A percentile compares a stretch with the other conserved stretches of the same genome.
Conservation (phyloP, 2,113 vertebrate genomes). For the Peromyscus maniculatus region DNA sequence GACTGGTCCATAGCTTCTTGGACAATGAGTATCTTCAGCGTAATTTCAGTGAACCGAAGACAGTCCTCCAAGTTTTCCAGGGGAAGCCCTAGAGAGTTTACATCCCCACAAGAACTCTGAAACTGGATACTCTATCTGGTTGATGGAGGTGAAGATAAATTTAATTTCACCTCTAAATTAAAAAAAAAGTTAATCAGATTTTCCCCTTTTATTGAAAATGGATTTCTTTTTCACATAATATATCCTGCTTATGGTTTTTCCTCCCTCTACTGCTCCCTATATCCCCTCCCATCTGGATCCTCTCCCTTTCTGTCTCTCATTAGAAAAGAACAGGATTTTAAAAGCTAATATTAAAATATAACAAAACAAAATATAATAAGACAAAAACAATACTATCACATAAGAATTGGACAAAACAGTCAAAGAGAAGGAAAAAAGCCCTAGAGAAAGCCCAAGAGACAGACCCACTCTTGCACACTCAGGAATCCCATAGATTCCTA, state of each 20-base stretch:
- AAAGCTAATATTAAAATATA: background rate
- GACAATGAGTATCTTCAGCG: background rate
- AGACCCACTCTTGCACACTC: background rate
- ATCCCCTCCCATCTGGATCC: background rate
- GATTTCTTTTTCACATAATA: background rate
- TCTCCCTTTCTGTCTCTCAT: background rate
- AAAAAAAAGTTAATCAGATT: background rate
- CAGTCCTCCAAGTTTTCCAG: background rate
- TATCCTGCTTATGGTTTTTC: background rate
- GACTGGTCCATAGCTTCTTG: background rate
- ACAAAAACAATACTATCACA: background rate
- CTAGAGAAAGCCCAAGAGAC: background rate
- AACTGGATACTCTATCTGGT: background rate
- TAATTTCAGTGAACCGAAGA: background rate
- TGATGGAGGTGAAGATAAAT: slow-evolving; percentile 13
- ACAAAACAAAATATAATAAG: background rate
- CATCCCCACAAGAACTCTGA: background rate
- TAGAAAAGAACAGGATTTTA: background rate
- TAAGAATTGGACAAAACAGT: background rate
- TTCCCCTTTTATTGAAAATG: background rate
- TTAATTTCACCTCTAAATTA: slow-evolving; percentile 10
- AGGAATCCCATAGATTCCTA: background rate
- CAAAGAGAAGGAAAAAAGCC: background rate
- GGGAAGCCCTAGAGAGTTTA: background rate
- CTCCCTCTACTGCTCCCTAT: background rate